A percentile compares a stretch with the other conserved stretches of the same genome.
These are phyloP conservation scores for Melieria crassipennis DNA, from an alignment of 2,888 invertebrate species.

Conservation along the genomic window DNA sequence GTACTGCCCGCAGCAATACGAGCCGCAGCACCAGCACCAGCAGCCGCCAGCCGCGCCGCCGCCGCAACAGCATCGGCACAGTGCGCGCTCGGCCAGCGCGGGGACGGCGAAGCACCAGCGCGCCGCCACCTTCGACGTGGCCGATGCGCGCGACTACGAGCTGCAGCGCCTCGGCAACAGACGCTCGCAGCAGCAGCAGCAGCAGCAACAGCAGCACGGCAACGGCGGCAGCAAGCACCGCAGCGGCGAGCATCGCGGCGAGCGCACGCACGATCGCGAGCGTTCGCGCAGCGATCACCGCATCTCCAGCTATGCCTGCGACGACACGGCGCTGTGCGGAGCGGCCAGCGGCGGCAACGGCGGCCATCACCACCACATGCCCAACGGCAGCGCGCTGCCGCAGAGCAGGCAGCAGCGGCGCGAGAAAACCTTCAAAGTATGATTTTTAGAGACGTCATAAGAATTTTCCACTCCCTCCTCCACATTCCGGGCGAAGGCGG, in stretches of 20 bases:
- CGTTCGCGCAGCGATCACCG: conserved; percentile 61
- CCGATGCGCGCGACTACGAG: conserved; percentile 62
- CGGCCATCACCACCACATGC: conserved; percentile 37
- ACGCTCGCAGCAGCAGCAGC: conserved; percentile 59
- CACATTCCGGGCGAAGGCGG: conserved; percentile 8
- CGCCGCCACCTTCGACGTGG: conserved; percentile 62
- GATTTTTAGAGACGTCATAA: conserved; percentile 68
- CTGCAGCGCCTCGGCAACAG: conserved; percentile 61
- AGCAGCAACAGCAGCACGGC: conserved; percentile 49
- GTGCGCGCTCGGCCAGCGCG: conserved; percentile 33
- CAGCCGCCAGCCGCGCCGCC: conserved; percentile 11
- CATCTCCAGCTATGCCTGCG: conserved; percentile 57
- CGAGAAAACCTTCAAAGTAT: conserved; percentile 66
- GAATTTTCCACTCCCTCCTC: conserved; percentile 56
- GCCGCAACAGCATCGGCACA: conserved; percentile 16
- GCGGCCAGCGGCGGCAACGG: conserved; percentile 36
- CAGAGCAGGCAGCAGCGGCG: conserved; percentile 61
- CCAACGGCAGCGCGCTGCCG: conserved; percentile 44
- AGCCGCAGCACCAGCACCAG: conserved; percentile 40
- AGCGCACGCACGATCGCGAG: conserved; percentile 51
- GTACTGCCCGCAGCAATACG: conserved; percentile 58
- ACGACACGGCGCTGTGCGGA: conserved; percentile 45
- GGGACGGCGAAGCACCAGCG: conserved; percentile 50
- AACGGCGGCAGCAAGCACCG: conserved; percentile 11
- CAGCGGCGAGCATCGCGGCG: conserved; percentile 40